A percentile compares a stretch with the other conserved stretches of the same genome.
Conservation (phyloP, 2,888 invertebrate genomes). For the Dasypogon diadema region DNA sequence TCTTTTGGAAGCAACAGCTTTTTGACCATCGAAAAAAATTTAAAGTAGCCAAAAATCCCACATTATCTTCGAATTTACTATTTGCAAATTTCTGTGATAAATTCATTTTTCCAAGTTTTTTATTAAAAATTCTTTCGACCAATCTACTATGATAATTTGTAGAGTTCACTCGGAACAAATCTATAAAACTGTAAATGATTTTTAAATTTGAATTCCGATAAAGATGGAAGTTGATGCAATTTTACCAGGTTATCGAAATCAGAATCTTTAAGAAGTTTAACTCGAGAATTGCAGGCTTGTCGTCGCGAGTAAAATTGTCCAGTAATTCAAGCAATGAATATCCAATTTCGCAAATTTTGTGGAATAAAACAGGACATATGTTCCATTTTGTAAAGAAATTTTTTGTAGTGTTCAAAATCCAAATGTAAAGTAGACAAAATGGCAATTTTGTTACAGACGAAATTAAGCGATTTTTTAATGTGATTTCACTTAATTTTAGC, state of each 20-base stretch:
- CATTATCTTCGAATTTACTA: background rate
- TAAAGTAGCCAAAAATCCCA: background rate
- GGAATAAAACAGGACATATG: background rate
- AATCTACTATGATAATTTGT: background rate
- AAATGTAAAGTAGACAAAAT: background rate
- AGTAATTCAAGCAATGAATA: conserved; percentile 1
- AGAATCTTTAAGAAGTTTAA: background rate
- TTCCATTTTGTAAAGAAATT: background rate
- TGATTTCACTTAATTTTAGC: background rate
- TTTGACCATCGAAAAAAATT: conserved; percentile 6
- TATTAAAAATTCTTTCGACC: background rate
- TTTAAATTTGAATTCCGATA: too few species aligned
- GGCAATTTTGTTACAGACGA: background rate
- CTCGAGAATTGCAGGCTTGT: background rate
- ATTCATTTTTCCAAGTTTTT: background rate
- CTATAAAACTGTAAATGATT: background rate
- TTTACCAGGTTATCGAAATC: too few species aligned
- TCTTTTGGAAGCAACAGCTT: background rate
- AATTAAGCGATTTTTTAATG: background rate
- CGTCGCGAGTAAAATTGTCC: too few species aligned
- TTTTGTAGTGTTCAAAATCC: background rate
- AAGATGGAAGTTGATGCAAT: too few species aligned
- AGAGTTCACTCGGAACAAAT: background rate
- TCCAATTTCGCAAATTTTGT: conserved; percentile 6
- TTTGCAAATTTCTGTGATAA: background rate